Evolutionary conservation across 2,113 vertebrate species (phyloP).

Genomic region (Lophius piscatorius): DNA sequence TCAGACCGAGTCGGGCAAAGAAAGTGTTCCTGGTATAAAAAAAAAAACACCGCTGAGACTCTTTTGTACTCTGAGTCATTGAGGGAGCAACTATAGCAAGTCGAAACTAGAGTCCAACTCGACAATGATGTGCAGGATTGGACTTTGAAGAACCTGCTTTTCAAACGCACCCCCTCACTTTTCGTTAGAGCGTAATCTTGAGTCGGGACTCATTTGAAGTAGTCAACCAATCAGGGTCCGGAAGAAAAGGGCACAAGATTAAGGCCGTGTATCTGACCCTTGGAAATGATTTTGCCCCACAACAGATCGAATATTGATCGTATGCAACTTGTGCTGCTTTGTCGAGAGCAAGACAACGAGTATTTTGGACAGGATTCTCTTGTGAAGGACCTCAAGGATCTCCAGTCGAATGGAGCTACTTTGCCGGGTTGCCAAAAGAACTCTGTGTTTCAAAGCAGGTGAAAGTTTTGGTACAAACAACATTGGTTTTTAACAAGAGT

Average conservation of each 20-base stretch:
- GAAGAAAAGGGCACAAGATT: background rate
- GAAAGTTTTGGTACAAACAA: no score
- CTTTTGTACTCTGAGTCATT: no score
- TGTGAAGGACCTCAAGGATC: no score
- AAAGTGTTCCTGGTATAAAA: no score
- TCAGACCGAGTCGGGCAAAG: no score
- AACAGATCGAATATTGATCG: background rate
- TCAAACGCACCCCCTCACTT: background rate
- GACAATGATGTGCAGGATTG: background rate
- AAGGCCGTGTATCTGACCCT: background rate
- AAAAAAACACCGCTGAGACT: no score
- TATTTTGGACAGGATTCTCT: background rate
- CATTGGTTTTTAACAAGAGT: no score
- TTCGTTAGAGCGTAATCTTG: background rate
- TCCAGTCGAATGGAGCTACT: no score
- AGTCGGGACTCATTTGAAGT: background rate
- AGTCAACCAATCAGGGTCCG: background rate
- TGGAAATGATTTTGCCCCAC: background rate
- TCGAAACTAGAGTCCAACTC: no score
- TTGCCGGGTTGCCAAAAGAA: no score
- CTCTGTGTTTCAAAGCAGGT: no score
- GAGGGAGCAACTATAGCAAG: no score
- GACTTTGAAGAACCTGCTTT: background rate
- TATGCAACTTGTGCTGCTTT: background rate
- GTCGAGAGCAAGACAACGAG: background rate